Conservation (phyloP, 2,797 vertebrate species). For the Spea hammondii region DNA sequence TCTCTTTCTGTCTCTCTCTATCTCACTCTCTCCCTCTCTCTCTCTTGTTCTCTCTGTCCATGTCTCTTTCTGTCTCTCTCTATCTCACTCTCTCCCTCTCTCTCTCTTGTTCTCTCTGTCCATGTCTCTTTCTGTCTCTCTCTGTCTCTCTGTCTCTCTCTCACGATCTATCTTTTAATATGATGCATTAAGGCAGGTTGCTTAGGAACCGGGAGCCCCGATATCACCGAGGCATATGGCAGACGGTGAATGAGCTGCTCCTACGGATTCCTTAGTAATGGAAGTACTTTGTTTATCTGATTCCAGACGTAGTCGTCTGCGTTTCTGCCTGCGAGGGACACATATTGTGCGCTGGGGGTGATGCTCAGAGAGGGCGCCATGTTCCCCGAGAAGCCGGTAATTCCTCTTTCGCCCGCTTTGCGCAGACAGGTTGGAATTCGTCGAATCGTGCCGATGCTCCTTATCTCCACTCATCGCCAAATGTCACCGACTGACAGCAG, state of each 20-base stretch:
- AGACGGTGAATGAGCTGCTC: conserved; percentile 35
- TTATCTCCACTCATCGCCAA: too few relatives aligned
- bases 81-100: too few relatives aligned
- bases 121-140: too few relatives aligned
- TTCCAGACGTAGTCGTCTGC: background rate
- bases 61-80: too few relatives aligned
- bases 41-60: too few relatives aligned
- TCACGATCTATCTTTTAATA: background rate
- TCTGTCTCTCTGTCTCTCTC: background rate
- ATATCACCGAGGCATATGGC: conserved; percentile 28
- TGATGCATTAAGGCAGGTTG: conserved; percentile 21
- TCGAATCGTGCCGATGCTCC: too few relatives aligned
- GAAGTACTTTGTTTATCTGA: background rate
- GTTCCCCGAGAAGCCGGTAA: background rate
- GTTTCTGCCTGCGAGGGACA: background rate
- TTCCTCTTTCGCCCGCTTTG: background rate
- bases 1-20: too few relatives aligned
- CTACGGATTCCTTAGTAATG: conserved; percentile 11
- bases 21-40: too few relatives aligned
- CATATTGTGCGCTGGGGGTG: background rate
- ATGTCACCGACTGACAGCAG: too few relatives aligned
- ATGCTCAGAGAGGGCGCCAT: background rate
- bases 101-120: too few relatives aligned
- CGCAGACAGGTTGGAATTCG: too few relatives aligned
- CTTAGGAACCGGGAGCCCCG: conserved; percentile 34